phyloP scores from a whole-genome alignment of 1,140 invertebrate genomes.

The Lasaia peninsularis region DNA sequence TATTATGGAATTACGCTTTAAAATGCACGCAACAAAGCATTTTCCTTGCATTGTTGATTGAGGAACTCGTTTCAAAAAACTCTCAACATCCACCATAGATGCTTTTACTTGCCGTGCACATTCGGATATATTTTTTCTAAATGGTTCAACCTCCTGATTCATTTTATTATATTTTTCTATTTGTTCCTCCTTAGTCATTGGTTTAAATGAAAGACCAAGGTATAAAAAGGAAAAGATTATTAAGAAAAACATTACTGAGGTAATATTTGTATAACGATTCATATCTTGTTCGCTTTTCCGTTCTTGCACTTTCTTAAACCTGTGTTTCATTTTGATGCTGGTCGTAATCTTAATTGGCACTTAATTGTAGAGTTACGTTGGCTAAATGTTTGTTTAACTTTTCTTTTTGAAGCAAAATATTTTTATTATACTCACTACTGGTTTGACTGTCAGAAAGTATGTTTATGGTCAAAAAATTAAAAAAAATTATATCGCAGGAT shows the following conservation, averaged over 20 bases:
- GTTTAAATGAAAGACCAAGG: constrained; percentile 40
- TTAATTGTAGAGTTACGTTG: constrained; percentile 3
- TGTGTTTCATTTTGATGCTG: neutral
- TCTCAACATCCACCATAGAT: constrained; percentile 54
- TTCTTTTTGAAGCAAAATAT: neutral
- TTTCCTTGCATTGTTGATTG: constrained; percentile 58
- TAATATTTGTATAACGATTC: neutral
- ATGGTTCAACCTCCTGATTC: constrained; percentile 59
- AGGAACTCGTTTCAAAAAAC: constrained; percentile 60
- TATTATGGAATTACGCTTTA: constrained; percentile 60
- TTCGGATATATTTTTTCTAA: constrained; percentile 60
- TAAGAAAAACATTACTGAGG: constrained; percentile 9
- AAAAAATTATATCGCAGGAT: too few relatives aligned
- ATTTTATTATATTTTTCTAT: constrained; percentile 52
- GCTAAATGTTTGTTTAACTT: neutral
- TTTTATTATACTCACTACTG: neutral
- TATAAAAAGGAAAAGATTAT: constrained; percentile 31
- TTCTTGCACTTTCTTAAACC: neutral
- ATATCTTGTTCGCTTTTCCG: neutral
- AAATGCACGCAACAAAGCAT: constrained; percentile 67
- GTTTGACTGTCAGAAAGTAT: neutral
- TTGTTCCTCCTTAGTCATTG: constrained; percentile 55
- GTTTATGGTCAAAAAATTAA: neutral
- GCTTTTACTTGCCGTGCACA: constrained; percentile 65
- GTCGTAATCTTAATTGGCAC: neutral